Conservation (phyloP, 2,797 vertebrate genomes). For the Myotis myotis region DNA sequence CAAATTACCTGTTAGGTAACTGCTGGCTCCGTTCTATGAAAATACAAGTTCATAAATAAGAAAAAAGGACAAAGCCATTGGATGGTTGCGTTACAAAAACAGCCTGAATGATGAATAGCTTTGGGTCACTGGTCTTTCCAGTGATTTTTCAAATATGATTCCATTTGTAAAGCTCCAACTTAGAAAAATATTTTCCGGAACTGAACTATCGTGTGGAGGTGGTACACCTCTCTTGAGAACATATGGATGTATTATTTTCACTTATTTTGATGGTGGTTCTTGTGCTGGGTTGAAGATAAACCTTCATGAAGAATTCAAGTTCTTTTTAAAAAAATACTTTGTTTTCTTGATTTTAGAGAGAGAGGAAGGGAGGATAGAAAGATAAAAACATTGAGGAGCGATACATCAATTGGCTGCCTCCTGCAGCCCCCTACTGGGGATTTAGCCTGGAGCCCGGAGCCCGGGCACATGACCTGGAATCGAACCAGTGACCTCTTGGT, state of each 20-base stretch:
- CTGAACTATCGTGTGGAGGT: not conserved
- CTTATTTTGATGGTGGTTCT: not conserved
- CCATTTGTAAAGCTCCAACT: not conserved
- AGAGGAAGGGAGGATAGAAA: too few relatives aligned
- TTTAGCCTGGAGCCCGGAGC: too few relatives aligned
- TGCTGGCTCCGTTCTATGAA: not conserved
- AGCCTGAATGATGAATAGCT: not conserved
- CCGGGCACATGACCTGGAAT: too few relatives aligned
- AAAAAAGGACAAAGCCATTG: not conserved
- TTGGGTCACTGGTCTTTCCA: not conserved
- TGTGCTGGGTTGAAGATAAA: not conserved
- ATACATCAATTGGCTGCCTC: too few relatives aligned
- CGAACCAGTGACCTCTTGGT: too few relatives aligned
- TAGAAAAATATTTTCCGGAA: not conserved
- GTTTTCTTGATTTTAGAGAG: too few relatives aligned
- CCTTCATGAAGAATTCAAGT: not conserved
- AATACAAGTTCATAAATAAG: not conserved
- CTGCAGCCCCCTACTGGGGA: too few relatives aligned
- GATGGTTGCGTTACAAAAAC: not conserved
- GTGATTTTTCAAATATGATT: not conserved
- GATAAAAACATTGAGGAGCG: too few relatives aligned
- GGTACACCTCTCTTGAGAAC: not conserved
- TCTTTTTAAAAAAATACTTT: not conserved
- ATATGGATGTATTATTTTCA: not conserved
- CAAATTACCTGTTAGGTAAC: not conserved